A percentile compares a stretch with the other conserved stretches of the same genome.
Evolutionary conservation across 2,888 invertebrate genomes (phyloP).

Genomic region (Falcaria lacertinaria): DNA sequence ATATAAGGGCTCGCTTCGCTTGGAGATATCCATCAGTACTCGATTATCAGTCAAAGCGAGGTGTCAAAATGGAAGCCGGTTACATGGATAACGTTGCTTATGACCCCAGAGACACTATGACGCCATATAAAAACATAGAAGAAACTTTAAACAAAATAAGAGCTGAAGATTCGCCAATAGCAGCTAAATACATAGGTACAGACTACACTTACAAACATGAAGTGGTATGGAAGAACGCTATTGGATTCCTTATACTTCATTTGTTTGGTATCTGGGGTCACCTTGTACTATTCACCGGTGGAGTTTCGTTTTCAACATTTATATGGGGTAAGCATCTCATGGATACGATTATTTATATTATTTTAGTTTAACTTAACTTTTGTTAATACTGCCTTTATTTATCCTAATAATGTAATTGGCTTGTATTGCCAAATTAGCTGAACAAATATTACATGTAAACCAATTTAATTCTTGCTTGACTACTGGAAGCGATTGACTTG

Average conservation of each 20-base stretch:
- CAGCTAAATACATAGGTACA: slow-evolving; percentile 40
- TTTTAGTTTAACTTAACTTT: too few species aligned
- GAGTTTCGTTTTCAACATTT: slow-evolving; percentile 10
- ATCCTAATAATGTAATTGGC: too few species aligned
- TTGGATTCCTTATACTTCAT: slow-evolving; percentile 79
- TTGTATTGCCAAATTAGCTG: too few species aligned
- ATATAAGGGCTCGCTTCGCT: background rate
- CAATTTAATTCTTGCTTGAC: too few species aligned
- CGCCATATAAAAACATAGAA: background rate
- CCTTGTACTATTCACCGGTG: slow-evolving; percentile 32
- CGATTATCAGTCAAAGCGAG: background rate
- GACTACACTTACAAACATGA: slow-evolving; percentile 61
- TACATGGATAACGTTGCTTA: background rate
- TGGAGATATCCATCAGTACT: background rate
- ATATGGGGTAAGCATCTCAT: slow-evolving; percentile 18
- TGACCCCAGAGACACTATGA: background rate
- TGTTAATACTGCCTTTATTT: too few species aligned
- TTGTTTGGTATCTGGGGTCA: slow-evolving; percentile 63
- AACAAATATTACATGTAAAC: too few species aligned
- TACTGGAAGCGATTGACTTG: too few species aligned
- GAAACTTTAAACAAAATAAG: background rate
- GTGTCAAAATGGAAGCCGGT: background rate
- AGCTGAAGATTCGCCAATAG: slow-evolving; percentile 8
- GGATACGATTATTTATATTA: slow-evolving; percentile 7
- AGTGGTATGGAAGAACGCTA: slow-evolving; percentile 82